phyloP scores from a whole-genome alignment of 2,113 vertebrate species.

The Hemibagrus wyckioides region DNA sequence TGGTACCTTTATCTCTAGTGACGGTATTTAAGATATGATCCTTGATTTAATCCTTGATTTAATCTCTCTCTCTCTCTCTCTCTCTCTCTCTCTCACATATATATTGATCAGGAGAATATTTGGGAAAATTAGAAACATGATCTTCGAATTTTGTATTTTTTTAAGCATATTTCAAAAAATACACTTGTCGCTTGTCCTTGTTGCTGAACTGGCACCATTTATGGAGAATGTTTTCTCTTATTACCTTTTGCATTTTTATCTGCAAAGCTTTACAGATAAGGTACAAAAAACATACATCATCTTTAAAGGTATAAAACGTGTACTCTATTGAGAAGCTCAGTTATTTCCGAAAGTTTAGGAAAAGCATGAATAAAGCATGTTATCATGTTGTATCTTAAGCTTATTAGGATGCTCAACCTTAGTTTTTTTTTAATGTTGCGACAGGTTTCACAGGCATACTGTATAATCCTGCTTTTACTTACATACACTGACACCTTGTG shows the following conservation, averaged over 20 bases:
- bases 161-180: neutral
- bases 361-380: neutral
- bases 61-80: neutral
- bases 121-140: neutral
- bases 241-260: neutral
- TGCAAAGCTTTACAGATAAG: too few species aligned
- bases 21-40: neutral
- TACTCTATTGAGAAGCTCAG: neutral
- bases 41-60: neutral
- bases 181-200: neutral
- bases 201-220: neutral
- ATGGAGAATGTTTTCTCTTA: neutral
- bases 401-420: neutral
- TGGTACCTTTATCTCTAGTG: neutral
- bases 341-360: neutral
- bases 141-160: neutral
- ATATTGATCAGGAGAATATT: neutral
- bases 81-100: neutral
- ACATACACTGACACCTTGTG: constrained; percentile 73
- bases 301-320: neutral
- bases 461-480: constrained; percentile 52
- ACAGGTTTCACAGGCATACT: neutral
- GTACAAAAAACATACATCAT: neutral
- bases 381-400: neutral
- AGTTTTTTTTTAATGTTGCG: neutral